These are phyloP conservation scores for Chanos chanos DNA, from an alignment of 2,797 vertebrate species.

Conservation along the genomic window DNA sequence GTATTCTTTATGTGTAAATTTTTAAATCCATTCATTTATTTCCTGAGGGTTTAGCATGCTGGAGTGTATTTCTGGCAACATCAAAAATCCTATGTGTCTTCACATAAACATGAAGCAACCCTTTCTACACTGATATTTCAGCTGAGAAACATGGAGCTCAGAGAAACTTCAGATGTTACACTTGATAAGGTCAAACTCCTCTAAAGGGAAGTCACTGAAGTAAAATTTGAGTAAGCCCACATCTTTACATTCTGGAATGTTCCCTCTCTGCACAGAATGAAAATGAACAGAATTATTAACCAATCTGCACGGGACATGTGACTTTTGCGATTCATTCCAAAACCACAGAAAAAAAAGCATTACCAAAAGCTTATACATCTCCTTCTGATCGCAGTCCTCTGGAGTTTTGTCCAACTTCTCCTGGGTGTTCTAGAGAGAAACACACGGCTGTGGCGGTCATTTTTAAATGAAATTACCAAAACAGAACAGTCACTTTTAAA, in stretches of 20 bases:
- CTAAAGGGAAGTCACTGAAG: conserved; percentile 75
- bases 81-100: too few relatives aligned
- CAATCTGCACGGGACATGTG: too few relatives aligned
- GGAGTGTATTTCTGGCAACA: too few relatives aligned
- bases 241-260: conserved; percentile 68
- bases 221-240: conserved; percentile 74
- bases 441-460: conserved; percentile 5
- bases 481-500: neutral
- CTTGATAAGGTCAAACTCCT: conserved; percentile 71
- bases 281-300: too few relatives aligned
- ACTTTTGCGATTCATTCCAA: too few relatives aligned
- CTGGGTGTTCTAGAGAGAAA: conserved; percentile 69
- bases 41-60: too few relatives aligned
- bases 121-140: too few relatives aligned
- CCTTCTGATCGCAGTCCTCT: conserved; percentile 73
- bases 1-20: too few relatives aligned
- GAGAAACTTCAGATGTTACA: conserved; percentile 77
- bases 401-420: conserved; percentile 71
- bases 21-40: too few relatives aligned
- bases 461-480: neutral
- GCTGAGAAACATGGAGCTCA: too few relatives aligned
- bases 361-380: conserved; percentile 75
- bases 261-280: conserved; percentile 66
- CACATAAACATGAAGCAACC: too few relatives aligned
- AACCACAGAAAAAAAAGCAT: too few relatives aligned